Base-by-base conservation (phyloP, 1,140 invertebrate genomes). In the Drosophila nigromelanica region DNA sequence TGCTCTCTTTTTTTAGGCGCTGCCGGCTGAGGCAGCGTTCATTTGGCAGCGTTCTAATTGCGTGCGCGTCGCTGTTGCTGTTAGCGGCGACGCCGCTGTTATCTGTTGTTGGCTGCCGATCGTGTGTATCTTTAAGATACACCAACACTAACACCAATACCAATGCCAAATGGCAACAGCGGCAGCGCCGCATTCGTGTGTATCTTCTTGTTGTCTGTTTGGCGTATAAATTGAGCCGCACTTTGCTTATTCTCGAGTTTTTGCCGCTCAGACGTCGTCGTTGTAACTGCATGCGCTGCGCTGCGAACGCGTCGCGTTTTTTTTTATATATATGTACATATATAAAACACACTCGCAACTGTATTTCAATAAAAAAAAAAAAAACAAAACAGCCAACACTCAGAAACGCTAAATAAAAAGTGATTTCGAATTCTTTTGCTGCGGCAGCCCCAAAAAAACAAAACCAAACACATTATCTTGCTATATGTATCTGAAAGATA, bases 171-270 rank as follows among this genome's bases (percentile, higher is more conserved):
- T 52, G 24, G 43, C 63, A 48, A 35, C 63, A 35, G 47, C 54
- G n/a, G 12, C 70, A 60, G 70, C 63, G 70, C 12, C 50, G 33
- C 58, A 37, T 55, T 60, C 69, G 63, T 73, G 54, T 83, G 80
- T 86, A 87, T 87, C 81, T 86, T 86, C 82, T 87, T 78, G 83
- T 54, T 62, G 56, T 76, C 76, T 85, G 80, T 80, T 75, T 86
- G 75, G 75, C 75, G 83, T 87, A 87, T 87, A 87, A 87, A 87
- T 87, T 87, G 83, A 87, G 83, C 82, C 82, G 82, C 83, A 87
- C 82, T 87, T 87, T 82, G 82, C 81, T 72, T 87, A 83, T 87
- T 87, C 82, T 87, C 83, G 82, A 82, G 82, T 87, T 87, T 89
- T 86, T 87, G 81, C 77, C 76, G 82, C 83, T 79, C 83, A 82